Percentiles rank a stretch among this genome's conserved stretches.
Conservation (phyloP, 92 coral and sea anemone genomes). For the Chrysogorgia sp. region DNA sequence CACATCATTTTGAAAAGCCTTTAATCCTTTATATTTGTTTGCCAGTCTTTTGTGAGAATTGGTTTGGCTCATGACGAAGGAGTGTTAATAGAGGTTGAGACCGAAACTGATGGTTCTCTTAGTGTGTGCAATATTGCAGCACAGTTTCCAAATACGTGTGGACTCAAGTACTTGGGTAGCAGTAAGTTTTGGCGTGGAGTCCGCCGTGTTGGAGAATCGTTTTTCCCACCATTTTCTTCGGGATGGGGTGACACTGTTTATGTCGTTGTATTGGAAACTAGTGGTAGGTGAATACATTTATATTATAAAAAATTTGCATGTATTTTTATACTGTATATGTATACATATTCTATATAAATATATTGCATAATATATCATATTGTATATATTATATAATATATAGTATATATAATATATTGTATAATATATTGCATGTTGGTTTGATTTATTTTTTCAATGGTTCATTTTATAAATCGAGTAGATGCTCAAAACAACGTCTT, state of each 20-base stretch:
- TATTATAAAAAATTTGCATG: not conserved
- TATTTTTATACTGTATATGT: too few species aligned
- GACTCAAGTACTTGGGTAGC: not conserved
- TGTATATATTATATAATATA: too few species aligned
- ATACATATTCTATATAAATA: too few species aligned
- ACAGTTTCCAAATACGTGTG: not conserved
- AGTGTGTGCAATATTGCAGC: not conserved
- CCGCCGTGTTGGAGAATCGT: not conserved
- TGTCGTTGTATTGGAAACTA: not conserved
- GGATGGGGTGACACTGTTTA: constrained; percentile 7
- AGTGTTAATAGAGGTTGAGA: constrained; percentile 2
- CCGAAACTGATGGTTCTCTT: not conserved
- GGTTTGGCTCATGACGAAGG: not conserved
- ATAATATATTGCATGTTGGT: not conserved
- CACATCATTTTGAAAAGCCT: too few species aligned
- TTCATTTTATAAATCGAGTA: too few species aligned
- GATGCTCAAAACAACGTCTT: not conserved
- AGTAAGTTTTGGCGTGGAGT: constrained; percentile 3
- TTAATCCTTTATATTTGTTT: constrained; percentile 12
- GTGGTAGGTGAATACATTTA: not conserved
- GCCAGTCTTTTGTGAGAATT: constrained; percentile 1
- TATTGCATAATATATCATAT: too few species aligned
- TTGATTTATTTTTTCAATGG: not conserved
- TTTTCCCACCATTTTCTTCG: not conserved
- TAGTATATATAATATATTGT: too few species aligned